These are phyloP conservation scores for Gobio occitaniae DNA, from an alignment of 2,797 vertebrate genomes.

Conservation along the genomic window DNA sequence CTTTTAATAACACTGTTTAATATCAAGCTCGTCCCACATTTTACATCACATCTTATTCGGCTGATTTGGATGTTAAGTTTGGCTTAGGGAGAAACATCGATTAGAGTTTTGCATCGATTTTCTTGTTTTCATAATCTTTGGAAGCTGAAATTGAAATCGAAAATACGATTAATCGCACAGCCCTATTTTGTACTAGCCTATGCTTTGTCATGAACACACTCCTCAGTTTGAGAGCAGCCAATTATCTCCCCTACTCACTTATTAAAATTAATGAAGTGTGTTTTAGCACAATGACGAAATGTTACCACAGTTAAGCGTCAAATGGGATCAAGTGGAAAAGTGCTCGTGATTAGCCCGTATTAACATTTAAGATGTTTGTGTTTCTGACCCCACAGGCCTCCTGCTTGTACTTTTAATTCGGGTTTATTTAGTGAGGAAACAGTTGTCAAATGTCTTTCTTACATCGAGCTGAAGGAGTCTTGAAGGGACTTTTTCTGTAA, in stretches of 20 bases:
- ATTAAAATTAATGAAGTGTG: conserved; percentile 36
- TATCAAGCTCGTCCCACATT: too few relatives aligned
- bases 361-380: background rate
- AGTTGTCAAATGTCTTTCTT: background rate
- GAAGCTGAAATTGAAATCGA: too few relatives aligned
- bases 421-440: background rate
- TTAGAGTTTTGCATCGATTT: too few relatives aligned
- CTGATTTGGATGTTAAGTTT: too few relatives aligned
- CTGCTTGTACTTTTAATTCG: background rate
- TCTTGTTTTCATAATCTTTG: too few relatives aligned
- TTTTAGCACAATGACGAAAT: background rate
- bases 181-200: too few relatives aligned
- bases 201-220: background rate
- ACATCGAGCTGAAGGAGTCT: background rate
- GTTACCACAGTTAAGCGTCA: conserved; percentile 10
- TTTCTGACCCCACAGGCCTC: background rate
- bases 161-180: too few relatives aligned
- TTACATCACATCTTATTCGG: too few relatives aligned
- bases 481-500: background rate
- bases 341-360: conserved; percentile 37
- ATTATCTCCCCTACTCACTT: conserved; percentile 25
- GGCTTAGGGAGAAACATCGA: too few relatives aligned
- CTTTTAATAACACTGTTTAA: too few relatives aligned
- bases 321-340: conserved; percentile 26
- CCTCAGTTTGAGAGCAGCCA: conserved; percentile 27